Evolutionary conservation across 2,113 vertebrate genomes (phyloP), one percentile per base, ranked within the genome.

Genomic region (Synchiropus splendidus): DNA sequence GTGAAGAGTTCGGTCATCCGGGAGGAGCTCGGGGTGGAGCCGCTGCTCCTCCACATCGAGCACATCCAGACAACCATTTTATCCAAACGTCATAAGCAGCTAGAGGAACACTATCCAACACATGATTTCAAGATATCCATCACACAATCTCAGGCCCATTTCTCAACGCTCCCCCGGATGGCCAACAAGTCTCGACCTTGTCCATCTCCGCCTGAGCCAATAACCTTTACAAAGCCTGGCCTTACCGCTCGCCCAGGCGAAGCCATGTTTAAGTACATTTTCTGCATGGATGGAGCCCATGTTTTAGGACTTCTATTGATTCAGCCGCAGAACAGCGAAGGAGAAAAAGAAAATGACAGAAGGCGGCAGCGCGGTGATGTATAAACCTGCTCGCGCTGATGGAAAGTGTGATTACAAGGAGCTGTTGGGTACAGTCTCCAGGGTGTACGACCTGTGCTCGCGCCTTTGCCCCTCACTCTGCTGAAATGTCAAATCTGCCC

Each of bases 51-150:
- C n/a, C n/a, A n/a, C n/a, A n/a, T n/a, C n/a, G n/a, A n/a, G n/a
- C n/a, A n/a, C n/a, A n/a, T n/a, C n/a, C n/a, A n/a, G n/a, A n/a
- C n/a, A n/a, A n/a, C n/a, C n/a, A n/a, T n/a, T n/a, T n/a, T n/a
- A n/a, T n/a, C n/a, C n/a, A n/a, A n/a, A n/a, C n/a, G n/a, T n/a
- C n/a, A n/a, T n/a, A n/a, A n/a, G n/a, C n/a, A n/a, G n/a, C n/a
- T n/a, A 5, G 3, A 48, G 47, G 46, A 35, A 18, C 50, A 4
- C 6, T 62, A 53, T 41, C 46, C 36, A 47, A 65, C 63, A 65
- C 61, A 67, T 64, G 56, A 73, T 79, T 79, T 74, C 56, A 58
- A 71, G 72, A 73, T 77, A 70, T 39, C 45, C 48, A 71, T 76
- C 70, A 58, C 46, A 10, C 47, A 14, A 15, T 45, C 48, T 43